Evolutionary conservation across 2,888 invertebrate genomes (phyloP).

Genomic region (Drosophila diplacantha): DNA sequence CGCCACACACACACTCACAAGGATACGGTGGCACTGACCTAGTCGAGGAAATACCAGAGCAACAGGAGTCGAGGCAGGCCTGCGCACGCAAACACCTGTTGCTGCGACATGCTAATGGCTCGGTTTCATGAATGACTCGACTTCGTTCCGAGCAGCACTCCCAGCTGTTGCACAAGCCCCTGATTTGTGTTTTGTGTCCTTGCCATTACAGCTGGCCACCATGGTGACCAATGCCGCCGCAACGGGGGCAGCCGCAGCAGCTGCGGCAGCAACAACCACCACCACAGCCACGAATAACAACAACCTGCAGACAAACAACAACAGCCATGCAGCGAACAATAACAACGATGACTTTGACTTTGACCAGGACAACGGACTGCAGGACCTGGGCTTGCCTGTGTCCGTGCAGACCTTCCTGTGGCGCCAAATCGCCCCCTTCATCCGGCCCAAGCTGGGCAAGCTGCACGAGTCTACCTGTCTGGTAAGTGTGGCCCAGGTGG

Average conservation of each 20-base stretch:
- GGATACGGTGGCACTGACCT: conserved; percentile 58
- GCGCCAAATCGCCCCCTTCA: conserved; percentile 98
- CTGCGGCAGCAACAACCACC: conserved; percentile 57
- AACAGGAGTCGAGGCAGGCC: conserved; percentile 25
- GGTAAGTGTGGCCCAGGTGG: conserved; percentile 82
- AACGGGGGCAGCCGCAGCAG: conserved; percentile 24
- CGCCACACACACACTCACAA: conserved; percentile 2
- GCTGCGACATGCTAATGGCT: conserved; percentile 49
- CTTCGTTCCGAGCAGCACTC: background rate
- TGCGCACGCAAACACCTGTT: conserved; percentile 74
- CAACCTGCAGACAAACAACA: conserved; percentile 65
- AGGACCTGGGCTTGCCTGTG: conserved; percentile 91
- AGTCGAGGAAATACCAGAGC: conserved; percentile 26
- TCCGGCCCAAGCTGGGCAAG: conserved; percentile 95
- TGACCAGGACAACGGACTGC: conserved; percentile 81
- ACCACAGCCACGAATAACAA: conserved; percentile 58
- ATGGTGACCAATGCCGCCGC: conserved; percentile 66
- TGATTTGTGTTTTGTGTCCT: conserved; percentile 19
- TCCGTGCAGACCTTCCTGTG: conserved; percentile 98
- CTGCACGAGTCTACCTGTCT: conserved; percentile 97
- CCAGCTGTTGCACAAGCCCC: conserved; percentile 53
- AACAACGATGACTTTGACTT: conserved; percentile 75
- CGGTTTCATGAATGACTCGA: conserved; percentile 47
- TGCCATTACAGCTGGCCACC: conserved; percentile 58
- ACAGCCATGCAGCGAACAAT: conserved; percentile 68